A percentile compares a stretch with the other conserved stretches of the same genome.
Evolutionary conservation across 1,140 invertebrate genomes (phyloP).

Genomic region (Halictus rubicundus): DNA sequence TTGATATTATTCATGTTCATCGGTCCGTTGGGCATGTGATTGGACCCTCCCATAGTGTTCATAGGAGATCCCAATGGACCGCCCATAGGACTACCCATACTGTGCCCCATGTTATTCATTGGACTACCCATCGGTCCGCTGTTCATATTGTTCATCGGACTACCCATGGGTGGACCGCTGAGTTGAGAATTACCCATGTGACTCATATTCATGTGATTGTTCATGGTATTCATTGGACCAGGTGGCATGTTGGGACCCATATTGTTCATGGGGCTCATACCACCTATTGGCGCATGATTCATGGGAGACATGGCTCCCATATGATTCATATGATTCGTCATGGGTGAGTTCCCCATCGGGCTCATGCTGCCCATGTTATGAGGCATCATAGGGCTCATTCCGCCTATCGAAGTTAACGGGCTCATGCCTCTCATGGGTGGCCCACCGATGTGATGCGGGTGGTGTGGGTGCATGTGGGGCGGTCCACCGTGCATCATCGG

Average conservation of each 20-base stretch:
- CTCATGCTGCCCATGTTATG: slow-evolving; percentile 79
- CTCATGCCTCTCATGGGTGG: slow-evolving; percentile 82
- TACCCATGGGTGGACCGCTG: slow-evolving; percentile 86
- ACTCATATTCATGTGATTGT: slow-evolving; percentile 86
- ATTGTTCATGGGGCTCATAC: slow-evolving; percentile 85
- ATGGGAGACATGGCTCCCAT: slow-evolving; percentile 82
- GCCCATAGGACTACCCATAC: slow-evolving; percentile 79
- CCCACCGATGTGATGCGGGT: slow-evolving; percentile 85
- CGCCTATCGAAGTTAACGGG: slow-evolving; percentile 83
- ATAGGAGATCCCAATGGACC: slow-evolving; percentile 78
- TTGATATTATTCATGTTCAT: slow-evolving; percentile 80
- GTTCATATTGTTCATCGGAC: slow-evolving; percentile 86
- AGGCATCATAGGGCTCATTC: slow-evolving; percentile 86
- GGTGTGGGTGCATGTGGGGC: slow-evolving; percentile 79
- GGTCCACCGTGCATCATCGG: slow-evolving; percentile 84
- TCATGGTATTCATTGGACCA: slow-evolving; percentile 81
- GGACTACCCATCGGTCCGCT: slow-evolving; percentile 84
- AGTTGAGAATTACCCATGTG: slow-evolving; percentile 87
- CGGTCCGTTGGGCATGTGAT: slow-evolving; percentile 77
- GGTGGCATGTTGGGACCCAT: slow-evolving; percentile 84
- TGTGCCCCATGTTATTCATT: slow-evolving; percentile 80
- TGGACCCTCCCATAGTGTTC: slow-evolving; percentile 76
- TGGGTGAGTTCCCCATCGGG: slow-evolving; percentile 77
- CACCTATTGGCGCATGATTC: slow-evolving; percentile 84
- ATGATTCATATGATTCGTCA: slow-evolving; percentile 84